phyloP scores from a whole-genome alignment of 1,140 invertebrate species.

The Drosophila persimilis region DNA sequence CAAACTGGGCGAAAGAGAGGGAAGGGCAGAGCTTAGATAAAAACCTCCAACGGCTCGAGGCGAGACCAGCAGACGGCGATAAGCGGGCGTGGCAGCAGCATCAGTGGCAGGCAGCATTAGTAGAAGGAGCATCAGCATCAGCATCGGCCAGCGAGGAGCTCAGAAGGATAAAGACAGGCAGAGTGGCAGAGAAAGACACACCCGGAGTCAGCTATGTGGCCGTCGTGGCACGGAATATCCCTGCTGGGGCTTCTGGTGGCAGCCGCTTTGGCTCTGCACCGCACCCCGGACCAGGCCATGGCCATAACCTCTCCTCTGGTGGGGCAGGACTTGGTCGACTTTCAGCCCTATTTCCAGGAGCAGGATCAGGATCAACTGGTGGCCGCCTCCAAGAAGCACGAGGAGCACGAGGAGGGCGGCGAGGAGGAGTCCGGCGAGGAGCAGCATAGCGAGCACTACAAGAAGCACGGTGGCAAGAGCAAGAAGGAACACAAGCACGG shows the following conservation, averaged over 20 bases:
- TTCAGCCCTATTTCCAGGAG: slow-evolving; percentile 40
- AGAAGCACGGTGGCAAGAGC: slow-evolving; percentile 85
- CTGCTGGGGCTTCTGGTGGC: slow-evolving; percentile 45
- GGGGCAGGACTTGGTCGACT: slow-evolving; percentile 39
- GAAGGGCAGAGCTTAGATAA: slow-evolving; percentile 44
- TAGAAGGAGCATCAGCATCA: not conserved
- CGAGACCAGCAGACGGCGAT: slow-evolving; percentile 53
- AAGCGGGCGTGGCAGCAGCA: slow-evolving; percentile 58
- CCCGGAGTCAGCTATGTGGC: slow-evolving; percentile 22
- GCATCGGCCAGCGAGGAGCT: slow-evolving; percentile 29
- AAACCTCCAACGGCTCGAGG: slow-evolving; percentile 44
- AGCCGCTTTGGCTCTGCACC: slow-evolving; percentile 46
- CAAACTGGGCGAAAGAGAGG: slow-evolving; percentile 38
- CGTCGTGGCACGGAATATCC: slow-evolving; percentile 56
- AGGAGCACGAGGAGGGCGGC: slow-evolving; percentile 63
- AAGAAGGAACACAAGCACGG: slow-evolving; percentile 78
- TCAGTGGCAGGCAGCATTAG: slow-evolving; percentile 8
- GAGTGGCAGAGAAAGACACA: slow-evolving; percentile 4
- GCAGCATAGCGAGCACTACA: slow-evolving; percentile 85
- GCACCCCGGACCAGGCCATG: slow-evolving; percentile 52
- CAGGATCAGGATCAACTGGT: slow-evolving; percentile 74
- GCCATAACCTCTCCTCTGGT: slow-evolving; percentile 52
- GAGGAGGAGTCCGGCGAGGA: slow-evolving; percentile 85
- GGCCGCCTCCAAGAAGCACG: slow-evolving; percentile 75
- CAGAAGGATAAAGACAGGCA: slow-evolving; percentile 41